Conservation (phyloP, 2,888 invertebrate genomes). For the Ormyrus rosae region DNA sequence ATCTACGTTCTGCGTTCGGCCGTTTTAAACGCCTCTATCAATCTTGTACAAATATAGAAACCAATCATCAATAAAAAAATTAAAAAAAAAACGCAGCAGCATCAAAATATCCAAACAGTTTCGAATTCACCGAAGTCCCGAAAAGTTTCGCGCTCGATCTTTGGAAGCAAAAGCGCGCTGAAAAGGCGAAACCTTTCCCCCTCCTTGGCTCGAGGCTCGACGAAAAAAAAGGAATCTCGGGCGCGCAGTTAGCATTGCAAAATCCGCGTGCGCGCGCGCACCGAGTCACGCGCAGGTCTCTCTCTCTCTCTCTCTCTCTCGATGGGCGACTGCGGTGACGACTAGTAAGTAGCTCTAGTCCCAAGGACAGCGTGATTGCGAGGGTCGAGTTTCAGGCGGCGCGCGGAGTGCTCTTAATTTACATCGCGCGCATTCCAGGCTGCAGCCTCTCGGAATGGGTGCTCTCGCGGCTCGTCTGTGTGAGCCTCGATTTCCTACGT, state of each 20-base stretch:
- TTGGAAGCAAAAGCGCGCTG: background rate
- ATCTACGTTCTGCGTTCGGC: too few species aligned
- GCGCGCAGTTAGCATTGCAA: slow-evolving; percentile 36
- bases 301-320: slow-evolving; percentile 25
- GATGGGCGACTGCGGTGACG: slow-evolving; percentile 4
- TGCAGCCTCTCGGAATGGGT: background rate
- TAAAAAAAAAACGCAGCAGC: background rate
- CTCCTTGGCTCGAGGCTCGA: background rate
- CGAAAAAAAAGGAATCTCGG: slow-evolving; percentile 20
- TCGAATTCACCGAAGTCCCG: background rate
- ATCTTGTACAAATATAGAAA: too few species aligned
- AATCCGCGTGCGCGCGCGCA: slow-evolving; percentile 8
- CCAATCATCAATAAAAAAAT: background rate
- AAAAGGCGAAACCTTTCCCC: background rate
- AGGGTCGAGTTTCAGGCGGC: slow-evolving; percentile 51
- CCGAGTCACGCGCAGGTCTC: background rate
- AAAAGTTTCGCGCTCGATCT: too few species aligned
- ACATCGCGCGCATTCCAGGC: slow-evolving; percentile 39
- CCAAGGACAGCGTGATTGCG: slow-evolving; percentile 53
- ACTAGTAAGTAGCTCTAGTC: background rate
- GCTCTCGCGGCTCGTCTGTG: background rate
- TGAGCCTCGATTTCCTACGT: background rate
- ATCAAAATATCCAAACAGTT: background rate
- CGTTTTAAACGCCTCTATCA: too few species aligned
- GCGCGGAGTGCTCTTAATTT: slow-evolving; percentile 45